Evolutionary conservation across 2,113 vertebrate species (phyloP).

Genomic region (Hyla sarda): DNA sequence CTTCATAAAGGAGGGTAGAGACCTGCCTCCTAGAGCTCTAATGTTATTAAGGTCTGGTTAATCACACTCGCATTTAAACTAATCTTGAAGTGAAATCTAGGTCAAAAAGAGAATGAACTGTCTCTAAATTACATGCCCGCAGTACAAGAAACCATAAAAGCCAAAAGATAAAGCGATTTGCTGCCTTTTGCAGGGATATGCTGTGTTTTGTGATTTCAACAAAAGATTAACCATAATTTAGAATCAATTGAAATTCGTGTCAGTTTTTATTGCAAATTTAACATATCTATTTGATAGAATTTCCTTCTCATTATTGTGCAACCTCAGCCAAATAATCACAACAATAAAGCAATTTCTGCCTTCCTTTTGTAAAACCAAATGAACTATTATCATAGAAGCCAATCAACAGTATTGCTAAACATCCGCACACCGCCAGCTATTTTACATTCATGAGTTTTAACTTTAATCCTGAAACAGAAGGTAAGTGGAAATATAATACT

Average conservation of each 20-base stretch:
- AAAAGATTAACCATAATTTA: conserved; percentile 45
- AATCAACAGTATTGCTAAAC: neutral
- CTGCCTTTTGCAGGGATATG: conserved; percentile 33
- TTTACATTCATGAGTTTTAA: neutral
- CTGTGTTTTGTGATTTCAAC: conserved; percentile 42
- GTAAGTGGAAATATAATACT: neutral
- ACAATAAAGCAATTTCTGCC: neutral
- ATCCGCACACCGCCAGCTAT: neutral
- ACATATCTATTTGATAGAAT: conserved; percentile 15
- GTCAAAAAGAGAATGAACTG: conserved; percentile 44
- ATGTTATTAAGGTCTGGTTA: conserved; percentile 55
- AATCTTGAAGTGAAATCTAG: conserved; percentile 58
- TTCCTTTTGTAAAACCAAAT: conserved; percentile 2
- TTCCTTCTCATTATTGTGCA: neutral
- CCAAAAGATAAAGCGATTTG: conserved; percentile 17
- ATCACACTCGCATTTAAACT: conserved; percentile 48
- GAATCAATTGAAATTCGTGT: conserved; percentile 1
- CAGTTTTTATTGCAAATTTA: conserved; percentile 21
- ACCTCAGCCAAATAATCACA: neutral
- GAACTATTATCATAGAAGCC: conserved; percentile 15
- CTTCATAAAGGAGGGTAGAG: conserved; percentile 34
- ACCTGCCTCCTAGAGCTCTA: conserved; percentile 25
- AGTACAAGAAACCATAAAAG: conserved; percentile 14
- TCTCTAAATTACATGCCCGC: conserved; percentile 16
- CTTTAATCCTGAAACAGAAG: neutral